Evolutionary conservation across 2,113 vertebrate species (phyloP).

Genomic region (Corvus moneduloides): DNA sequence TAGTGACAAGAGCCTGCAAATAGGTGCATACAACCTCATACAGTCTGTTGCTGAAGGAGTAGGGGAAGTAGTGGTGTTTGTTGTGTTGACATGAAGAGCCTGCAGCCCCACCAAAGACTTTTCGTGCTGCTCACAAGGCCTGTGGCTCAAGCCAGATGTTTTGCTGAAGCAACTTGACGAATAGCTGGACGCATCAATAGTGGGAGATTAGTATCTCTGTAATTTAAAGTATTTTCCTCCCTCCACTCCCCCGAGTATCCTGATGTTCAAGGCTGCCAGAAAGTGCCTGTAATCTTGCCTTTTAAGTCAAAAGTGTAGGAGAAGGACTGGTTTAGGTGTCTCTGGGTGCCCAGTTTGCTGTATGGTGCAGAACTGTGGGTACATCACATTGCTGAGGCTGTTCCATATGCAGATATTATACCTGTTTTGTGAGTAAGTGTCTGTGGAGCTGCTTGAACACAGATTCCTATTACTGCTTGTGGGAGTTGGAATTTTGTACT

Average conservation of each 20-base stretch:
- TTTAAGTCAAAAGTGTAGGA: slow-evolving; percentile 25
- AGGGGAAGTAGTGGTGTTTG: fast-evolving
- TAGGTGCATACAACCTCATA: fast-evolving
- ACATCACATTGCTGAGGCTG: neutral
- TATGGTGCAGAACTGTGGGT: neutral
- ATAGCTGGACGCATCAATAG: neutral
- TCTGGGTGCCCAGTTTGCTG: slow-evolving; percentile 20
- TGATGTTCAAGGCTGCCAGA: neutral
- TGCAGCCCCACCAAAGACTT: neutral
- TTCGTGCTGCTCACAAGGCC: neutral
- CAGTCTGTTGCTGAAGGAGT: fast-evolving
- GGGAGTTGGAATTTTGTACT: slow-evolving; percentile 15
- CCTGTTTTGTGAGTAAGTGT: slow-evolving; percentile 1
- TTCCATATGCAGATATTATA: slow-evolving; percentile 12
- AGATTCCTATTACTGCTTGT: slow-evolving; percentile 29
- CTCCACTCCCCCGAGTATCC: neutral
- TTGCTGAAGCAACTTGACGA: neutral
- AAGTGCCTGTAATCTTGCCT: slow-evolving; percentile 14
- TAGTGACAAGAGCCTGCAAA: fast-evolving
- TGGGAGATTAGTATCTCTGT: slow-evolving; percentile 47
- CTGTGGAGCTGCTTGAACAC: slow-evolving; percentile 3
- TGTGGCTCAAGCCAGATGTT: neutral
- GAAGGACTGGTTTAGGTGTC: neutral
- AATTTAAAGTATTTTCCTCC: slow-evolving; percentile 43
- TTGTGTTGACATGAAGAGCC: neutral